These are phyloP conservation scores for Ooceraea biroi DNA, from an alignment of 1,140 invertebrate species.

Conservation along the genomic window DNA sequence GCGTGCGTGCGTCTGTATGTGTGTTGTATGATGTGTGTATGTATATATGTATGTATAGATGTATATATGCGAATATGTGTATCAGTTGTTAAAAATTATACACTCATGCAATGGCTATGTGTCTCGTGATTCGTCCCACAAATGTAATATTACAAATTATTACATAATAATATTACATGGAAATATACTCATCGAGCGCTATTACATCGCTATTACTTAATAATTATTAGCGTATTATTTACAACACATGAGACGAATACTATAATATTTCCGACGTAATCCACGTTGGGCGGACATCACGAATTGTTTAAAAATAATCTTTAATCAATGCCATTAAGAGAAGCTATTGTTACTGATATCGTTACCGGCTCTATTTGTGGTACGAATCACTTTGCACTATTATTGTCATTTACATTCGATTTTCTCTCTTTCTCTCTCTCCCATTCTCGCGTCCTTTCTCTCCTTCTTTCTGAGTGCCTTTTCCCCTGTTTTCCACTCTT, in stretches of 20 bases:
- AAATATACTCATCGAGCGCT: conserved; percentile 14
- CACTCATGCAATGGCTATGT: conserved; percentile 72
- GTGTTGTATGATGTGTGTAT: too few relatives aligned
- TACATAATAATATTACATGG: conserved; percentile 24
- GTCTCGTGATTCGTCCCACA: conserved; percentile 71
- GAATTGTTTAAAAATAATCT: conserved; percentile 21
- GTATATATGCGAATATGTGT: too few relatives aligned
- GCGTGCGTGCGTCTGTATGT: conserved; percentile 45
- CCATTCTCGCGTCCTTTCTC: conserved; percentile 2
- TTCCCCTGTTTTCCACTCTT: conserved; percentile 32
- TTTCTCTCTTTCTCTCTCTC: conserved; percentile 43
- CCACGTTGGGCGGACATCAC: background rate
- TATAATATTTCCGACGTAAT: background rate
- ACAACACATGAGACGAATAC: background rate
- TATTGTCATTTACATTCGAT: conserved; percentile 81
- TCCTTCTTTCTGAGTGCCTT: conserved; percentile 38
- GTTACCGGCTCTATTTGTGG: conserved; percentile 58
- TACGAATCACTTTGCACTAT: conserved; percentile 79
- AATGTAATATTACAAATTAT: conserved; percentile 59
- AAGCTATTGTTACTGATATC: background rate
- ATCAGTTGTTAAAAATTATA: conserved; percentile 55
- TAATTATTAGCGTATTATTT: conserved; percentile 6
- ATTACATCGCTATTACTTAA: conserved; percentile 35
- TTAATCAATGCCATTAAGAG: background rate
- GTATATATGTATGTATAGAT: too few relatives aligned